Conservation (phyloP, 2,113 vertebrate species). For the Sylvilagus bachmani region DNA sequence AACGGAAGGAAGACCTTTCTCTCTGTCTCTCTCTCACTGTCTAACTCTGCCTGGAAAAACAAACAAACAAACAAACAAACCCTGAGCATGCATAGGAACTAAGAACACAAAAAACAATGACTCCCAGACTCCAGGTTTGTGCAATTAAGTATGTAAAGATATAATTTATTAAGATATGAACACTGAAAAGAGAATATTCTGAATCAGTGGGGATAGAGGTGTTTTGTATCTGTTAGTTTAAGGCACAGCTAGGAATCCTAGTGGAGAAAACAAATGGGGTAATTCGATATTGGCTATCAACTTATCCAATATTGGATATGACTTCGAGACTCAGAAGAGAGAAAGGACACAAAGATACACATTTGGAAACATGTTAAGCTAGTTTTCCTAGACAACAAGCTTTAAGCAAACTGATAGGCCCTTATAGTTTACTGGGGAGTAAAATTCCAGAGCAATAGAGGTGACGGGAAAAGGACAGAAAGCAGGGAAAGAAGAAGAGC, state of each 20-base stretch:
- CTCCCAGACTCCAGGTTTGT: background rate
- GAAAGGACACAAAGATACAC: background rate
- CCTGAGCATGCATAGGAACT: background rate
- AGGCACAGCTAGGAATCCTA: background rate
- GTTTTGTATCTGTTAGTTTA: background rate
- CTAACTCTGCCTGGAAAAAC: no score
- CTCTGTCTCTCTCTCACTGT: no score
- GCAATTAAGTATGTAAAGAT: background rate
- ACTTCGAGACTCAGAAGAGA: background rate
- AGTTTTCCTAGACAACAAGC: background rate
- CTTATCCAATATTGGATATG: no score
- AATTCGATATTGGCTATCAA: background rate
- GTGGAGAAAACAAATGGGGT: background rate
- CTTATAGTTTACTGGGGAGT: background rate
- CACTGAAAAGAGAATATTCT: background rate
- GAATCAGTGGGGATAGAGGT: background rate
- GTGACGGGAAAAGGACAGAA: background rate
- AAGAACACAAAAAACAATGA: background rate
- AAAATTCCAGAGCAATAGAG: background rate
- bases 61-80: no score
- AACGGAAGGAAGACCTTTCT: no score
- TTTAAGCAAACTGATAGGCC: background rate
- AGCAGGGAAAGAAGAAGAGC: background rate
- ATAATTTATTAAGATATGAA: background rate
- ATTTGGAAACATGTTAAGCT: background rate